Base-by-base conservation (phyloP, 1,140 invertebrate species). In the Plectrocnemia conspersa region DNA sequence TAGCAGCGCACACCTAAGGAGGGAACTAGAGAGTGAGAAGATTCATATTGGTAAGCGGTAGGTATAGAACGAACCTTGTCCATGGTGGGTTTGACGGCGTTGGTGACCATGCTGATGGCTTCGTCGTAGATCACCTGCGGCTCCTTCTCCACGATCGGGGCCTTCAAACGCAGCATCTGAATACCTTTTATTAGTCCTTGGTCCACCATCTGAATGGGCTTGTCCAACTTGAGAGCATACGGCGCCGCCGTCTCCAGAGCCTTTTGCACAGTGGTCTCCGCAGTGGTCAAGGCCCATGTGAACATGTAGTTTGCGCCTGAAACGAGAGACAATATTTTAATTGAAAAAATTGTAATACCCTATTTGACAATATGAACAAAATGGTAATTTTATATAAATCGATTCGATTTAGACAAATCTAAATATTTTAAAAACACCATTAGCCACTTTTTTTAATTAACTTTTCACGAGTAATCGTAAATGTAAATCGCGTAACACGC, bases 51-150 rank as follows among this genome's bases (percentile, higher is more conserved):
- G 13, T 16, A 49, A 33, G 1, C 2, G 21, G 16, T 42, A 6
- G 9, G 48, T 48, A 29, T 23, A 29, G n/a, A 13, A 58, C 64
- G 52, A 48, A 82, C 70, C 69, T 77, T 82, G 47, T 80, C 79
- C 32, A 84, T 65, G 35, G 82, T 80, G 32, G 82, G 82, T 18
- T 82, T 76, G 0, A 84, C 69, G 35, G 77, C 80, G 22, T 76
- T 75, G 15, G 77, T 74, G 52, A 85, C 82, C 41, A 81, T 82
- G 36, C 78, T 78, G 64, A 82, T 84, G 2, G 82, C 83, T 32
- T 82, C 81, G 44, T 82, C 81, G 36, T 83, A 83, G 56, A 88
- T 85, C 74, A 84, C 77, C 62, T 82, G 79, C 1, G 84, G 84
- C 33, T 79, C 77, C 54, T 84, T 79, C 35, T 82, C 82, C 24